phyloP scores from a whole-genome alignment of 2,113 vertebrate genomes.

The Eira barbara region DNA sequence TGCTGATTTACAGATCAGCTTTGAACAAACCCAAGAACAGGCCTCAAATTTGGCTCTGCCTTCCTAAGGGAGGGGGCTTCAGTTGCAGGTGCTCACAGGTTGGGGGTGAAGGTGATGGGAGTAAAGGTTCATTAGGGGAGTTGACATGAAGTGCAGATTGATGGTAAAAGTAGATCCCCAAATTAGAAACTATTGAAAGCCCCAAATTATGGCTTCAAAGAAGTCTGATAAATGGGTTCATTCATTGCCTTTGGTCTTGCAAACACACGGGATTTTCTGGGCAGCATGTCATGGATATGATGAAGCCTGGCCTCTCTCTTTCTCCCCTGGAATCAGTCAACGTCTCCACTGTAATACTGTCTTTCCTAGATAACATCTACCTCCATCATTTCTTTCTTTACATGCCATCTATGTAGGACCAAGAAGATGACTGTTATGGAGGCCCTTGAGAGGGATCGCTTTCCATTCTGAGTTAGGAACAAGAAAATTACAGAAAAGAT shows the following conservation, averaged over 20 bases:
- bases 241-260: not conserved
- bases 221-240: not conserved
- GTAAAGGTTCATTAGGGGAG: not conserved
- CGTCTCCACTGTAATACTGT: not conserved
- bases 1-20: not conserved
- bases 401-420: not conserved
- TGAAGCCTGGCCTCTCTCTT: not conserved
- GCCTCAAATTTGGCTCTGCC: not conserved
- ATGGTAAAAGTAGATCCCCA: not conserved
- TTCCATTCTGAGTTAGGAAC: not conserved
- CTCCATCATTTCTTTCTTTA: not conserved
- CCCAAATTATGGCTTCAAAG: not conserved
- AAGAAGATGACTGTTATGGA: not conserved
- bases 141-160: not conserved
- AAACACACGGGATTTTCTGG: not conserved
- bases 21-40: not conserved
- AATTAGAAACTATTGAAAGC: not conserved
- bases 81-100: not conserved
- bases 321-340: not conserved
- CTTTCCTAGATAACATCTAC: not conserved
- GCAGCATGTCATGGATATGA: no score
- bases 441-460: not conserved
- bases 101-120: not conserved
- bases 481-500: slow-evolving; percentile 5
- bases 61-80: not conserved